Base-by-base conservation (phyloP, 2,113 vertebrate genomes). In the Callithrix jacchus region DNA sequence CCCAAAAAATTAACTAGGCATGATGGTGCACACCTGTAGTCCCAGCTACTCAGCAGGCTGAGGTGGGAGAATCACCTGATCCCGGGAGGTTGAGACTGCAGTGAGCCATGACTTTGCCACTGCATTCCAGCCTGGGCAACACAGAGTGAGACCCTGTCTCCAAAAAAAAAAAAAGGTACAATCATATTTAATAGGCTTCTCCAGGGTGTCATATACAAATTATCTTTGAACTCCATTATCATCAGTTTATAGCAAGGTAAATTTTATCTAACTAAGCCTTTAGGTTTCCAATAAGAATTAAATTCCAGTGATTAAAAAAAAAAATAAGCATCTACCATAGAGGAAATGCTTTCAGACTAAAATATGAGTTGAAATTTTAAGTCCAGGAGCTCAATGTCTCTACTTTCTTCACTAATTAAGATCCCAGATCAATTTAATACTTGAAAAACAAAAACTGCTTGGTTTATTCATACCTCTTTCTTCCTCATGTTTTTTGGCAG, bases 401-500 rank as follows among this genome's bases (percentile, higher is more conserved):
- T n/a, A 91, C 32, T 93, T 92, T 90, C 89, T 89, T 89, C 30
- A 89, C 42, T 87, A 92, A 89, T 76, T 89, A 87, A 61, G 54
- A 81, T 45, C 61, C 88, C 35, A 83, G 40, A 87, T 82, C 66
- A 84, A 64, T 30, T 74, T 80, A 95, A 89, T 37, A 76, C 37
- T 89, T 74, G 8, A 52, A 0, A 88, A 52, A 83, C 71, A 81
- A 49, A 82, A 87, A 58, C 66, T 94, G n/a, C 81, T 64, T 5
- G 23, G 92, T 87, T 97, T 95, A 93, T 76, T 94, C 97, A 98
- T 99, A 99, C 99, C 99, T 99, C 99, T 99, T 96, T 99, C 99
- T 81, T 99, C 99, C 88, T 99, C 99, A 1, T 99, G 99, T 71
- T 99, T 99, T 99, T 99, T 99, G 77, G 99, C 98, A 30, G 99